phyloP scores from a whole-genome alignment of 2,888 invertebrate species.

The Volucella inflata region DNA sequence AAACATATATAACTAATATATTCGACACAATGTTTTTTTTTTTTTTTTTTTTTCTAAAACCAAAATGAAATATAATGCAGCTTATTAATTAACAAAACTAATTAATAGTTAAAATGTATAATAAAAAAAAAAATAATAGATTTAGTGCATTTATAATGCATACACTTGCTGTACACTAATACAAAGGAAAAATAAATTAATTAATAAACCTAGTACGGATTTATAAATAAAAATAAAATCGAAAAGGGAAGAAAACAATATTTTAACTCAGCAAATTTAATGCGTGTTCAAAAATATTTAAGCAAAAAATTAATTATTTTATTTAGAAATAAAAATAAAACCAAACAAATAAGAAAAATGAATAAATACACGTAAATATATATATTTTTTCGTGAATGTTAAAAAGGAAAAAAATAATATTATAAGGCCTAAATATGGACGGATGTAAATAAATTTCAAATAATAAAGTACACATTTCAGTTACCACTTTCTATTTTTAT shows the following conservation, averaged over 20 bases:
- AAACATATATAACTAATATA: conserved; percentile 17
- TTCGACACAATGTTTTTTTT: conserved; percentile 28
- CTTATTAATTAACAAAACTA: conserved; percentile 40
- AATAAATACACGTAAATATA: neutral
- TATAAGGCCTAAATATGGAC: conserved; percentile 62
- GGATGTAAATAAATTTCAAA: conserved; percentile 71
- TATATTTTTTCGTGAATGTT: conserved; percentile 63
- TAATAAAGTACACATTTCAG: conserved; percentile 74
- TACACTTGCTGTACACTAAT: conserved; percentile 27
- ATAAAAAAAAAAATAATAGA: neutral
- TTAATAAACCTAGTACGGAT: conserved; percentile 19
- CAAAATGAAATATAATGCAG: conserved; percentile 49
- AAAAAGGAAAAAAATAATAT: conserved; percentile 34
- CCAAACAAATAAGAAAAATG: neutral
- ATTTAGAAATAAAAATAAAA: conserved; percentile 37
- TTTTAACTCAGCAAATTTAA: conserved; percentile 46
- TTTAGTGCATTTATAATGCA: conserved; percentile 10
- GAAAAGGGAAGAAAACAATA: conserved; percentile 1
- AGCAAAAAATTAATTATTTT: conserved; percentile 14
- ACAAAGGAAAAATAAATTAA: neutral
- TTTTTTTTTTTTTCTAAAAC: too few species aligned
- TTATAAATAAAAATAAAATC: conserved; percentile 16
- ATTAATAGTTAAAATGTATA: conserved; percentile 10
- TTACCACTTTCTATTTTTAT: conserved; percentile 15
- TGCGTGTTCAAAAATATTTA: conserved; percentile 63